Conservation (phyloP, 2,888 invertebrate genomes). For the Mesorhabditis sp. region DNA sequence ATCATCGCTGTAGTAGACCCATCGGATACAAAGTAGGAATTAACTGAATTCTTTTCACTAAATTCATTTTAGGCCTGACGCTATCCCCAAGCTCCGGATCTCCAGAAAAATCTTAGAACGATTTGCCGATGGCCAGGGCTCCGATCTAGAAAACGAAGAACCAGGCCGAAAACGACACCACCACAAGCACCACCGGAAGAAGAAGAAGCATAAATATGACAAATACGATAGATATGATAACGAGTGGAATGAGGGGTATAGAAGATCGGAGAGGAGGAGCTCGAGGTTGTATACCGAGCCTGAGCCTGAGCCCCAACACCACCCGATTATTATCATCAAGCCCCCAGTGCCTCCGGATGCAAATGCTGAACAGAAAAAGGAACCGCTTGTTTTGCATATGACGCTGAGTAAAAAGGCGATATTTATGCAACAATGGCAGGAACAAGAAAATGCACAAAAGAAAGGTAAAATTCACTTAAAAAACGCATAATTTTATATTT, state of each 20-base stretch:
- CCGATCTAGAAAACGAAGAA: conserved; percentile 5
- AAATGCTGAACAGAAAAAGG: conserved; percentile 1
- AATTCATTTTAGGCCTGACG: conserved; percentile 5
- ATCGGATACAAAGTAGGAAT: not conserved
- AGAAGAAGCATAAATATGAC: conserved; percentile 14
- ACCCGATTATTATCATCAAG: not conserved
- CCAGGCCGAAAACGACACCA: conserved; percentile 9
- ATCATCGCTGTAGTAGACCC: not conserved
- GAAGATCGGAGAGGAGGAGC: not conserved
- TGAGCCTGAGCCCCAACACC: too few species aligned
- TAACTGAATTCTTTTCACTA: not conserved
- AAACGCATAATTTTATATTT: not conserved
- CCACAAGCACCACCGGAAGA: conserved; percentile 18
- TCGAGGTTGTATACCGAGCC: too few species aligned
- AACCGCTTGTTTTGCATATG: not conserved
- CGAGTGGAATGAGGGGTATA: conserved; percentile 16
- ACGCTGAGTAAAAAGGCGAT: conserved; percentile 18
- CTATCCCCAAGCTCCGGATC: conserved; percentile 26
- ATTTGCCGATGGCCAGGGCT: not conserved
- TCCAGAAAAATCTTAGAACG: conserved; percentile 7
- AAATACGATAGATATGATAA: conserved; percentile 10
- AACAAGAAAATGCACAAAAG: conserved; percentile 7
- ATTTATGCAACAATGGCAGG: conserved; percentile 15
- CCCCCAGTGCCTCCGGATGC: not conserved
- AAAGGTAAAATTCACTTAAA: not conserved